These are phyloP conservation scores for Saturnia pavonia DNA, from an alignment of 2,888 invertebrate species.

Conservation along the genomic window DNA sequence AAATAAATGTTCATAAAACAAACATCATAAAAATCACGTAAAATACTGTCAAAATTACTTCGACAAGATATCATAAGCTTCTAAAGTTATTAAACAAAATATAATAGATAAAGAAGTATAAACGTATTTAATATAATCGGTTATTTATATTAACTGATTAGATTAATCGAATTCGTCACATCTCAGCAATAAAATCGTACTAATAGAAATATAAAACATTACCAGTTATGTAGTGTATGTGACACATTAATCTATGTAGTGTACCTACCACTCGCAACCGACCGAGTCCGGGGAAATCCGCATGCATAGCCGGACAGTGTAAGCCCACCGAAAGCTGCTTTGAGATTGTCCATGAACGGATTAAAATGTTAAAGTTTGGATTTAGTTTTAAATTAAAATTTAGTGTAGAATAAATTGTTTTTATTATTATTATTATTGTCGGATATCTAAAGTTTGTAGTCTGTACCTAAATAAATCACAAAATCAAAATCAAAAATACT, in stretches of 20 bases:
- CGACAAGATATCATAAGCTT: background rate
- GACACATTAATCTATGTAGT: slow-evolving; percentile 64
- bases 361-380: slow-evolving; percentile 60
- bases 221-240: slow-evolving; percentile 47
- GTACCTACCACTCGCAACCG: slow-evolving; percentile 48
- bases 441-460: too few species aligned
- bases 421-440: background rate
- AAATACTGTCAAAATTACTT: too few species aligned
- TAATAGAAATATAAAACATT: slow-evolving; percentile 25
- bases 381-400: slow-evolving; percentile 20
- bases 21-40: too few species aligned
- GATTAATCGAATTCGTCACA: background rate
- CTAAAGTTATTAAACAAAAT: background rate
- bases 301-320: slow-evolving; percentile 60
- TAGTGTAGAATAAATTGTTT: slow-evolving; percentile 40
- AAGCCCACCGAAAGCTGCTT: slow-evolving; percentile 65
- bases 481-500: too few species aligned
- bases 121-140: background rate
- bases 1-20: too few species aligned
- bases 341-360: slow-evolving; percentile 68
- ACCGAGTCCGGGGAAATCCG: slow-evolving; percentile 62
- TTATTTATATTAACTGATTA: background rate
- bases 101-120: background rate
- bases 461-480: too few species aligned
- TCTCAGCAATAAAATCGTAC: background rate